Conservation (phyloP, 2,797 vertebrate species). For the Champsocephalus esox region DNA sequence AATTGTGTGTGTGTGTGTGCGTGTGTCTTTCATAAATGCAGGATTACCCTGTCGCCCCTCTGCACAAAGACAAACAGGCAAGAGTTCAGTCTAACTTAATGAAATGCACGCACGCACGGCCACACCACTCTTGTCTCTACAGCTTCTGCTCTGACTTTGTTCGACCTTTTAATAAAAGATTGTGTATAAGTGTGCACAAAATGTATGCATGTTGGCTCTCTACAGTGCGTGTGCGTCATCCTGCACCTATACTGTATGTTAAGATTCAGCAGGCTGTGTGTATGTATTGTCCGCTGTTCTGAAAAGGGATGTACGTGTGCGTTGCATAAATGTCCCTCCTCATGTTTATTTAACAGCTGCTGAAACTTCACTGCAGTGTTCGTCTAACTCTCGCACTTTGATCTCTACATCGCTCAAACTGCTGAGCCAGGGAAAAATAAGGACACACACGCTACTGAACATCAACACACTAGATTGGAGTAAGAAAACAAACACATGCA, state of each 20-base stretch:
- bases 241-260: slow-evolving; percentile 8
- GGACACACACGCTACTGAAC: slow-evolving; percentile 14
- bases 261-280: slow-evolving; percentile 49
- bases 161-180: slow-evolving; percentile 6
- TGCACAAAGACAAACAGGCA: slow-evolving; percentile 62
- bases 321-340: slow-evolving; percentile 64
- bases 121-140: not conserved
- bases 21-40: slow-evolving; percentile 66
- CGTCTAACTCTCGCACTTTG: slow-evolving; percentile 63
- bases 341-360: slow-evolving; percentile 77
- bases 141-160: slow-evolving; percentile 11
- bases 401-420: slow-evolving; percentile 63
- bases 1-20: slow-evolving; percentile 28
- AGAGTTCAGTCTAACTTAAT: slow-evolving; percentile 56
- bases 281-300: slow-evolving; percentile 28
- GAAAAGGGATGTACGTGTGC: slow-evolving; percentile 35
- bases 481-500: slow-evolving; percentile 2
- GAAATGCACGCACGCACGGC: slow-evolving; percentile 35
- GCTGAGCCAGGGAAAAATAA: slow-evolving; percentile 69
- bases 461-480: slow-evolving; percentile 20
- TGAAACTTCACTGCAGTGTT: slow-evolving; percentile 66
- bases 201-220: not conserved
- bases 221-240: not conserved
- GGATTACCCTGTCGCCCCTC: slow-evolving; percentile 55
- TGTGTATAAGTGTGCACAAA: not conserved